phyloP scores from a whole-genome alignment of 2,888 invertebrate species.

The Luperina testacea region DNA sequence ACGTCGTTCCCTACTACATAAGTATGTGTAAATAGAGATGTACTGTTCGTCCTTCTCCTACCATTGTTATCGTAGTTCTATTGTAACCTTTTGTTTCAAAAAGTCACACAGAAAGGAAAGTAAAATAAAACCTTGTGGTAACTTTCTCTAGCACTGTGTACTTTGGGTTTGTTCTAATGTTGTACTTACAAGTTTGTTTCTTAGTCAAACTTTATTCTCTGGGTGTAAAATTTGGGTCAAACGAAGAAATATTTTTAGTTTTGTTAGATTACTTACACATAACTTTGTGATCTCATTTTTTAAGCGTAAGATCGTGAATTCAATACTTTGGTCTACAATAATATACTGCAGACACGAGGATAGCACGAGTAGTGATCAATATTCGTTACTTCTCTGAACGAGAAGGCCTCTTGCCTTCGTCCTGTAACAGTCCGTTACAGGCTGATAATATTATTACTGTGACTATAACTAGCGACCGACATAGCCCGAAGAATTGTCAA shows the following conservation, averaged over 20 bases:
- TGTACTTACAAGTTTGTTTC: constrained; percentile 41
- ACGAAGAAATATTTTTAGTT: constrained; percentile 22
- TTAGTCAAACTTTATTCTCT: constrained; percentile 36
- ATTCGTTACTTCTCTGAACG: not conserved
- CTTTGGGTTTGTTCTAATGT: constrained; percentile 38
- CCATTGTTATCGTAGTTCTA: not conserved
- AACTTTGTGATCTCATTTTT: not conserved
- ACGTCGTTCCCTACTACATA: not conserved
- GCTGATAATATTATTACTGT: not conserved
- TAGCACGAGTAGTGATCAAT: not conserved
- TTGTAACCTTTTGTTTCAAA: constrained; percentile 9
- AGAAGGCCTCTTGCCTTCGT: not conserved
- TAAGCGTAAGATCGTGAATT: not conserved
- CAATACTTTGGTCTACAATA: not conserved
- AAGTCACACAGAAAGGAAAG: constrained; percentile 9
- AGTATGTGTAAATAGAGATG: not conserved
- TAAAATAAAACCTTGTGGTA: constrained; percentile 10
- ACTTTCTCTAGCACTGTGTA: constrained; percentile 17
- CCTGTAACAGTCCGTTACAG: not conserved
- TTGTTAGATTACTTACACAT: not conserved
- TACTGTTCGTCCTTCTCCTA: no score
- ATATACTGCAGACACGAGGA: not conserved
- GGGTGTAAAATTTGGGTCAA: constrained; percentile 27
- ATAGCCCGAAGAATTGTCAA: no score
- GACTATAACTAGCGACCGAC: not conserved